Evolutionary conservation across 1,140 invertebrate species (phyloP), one percentile per base, ranked within the genome.

Genomic region (Gryllus bimaculatus): DNA sequence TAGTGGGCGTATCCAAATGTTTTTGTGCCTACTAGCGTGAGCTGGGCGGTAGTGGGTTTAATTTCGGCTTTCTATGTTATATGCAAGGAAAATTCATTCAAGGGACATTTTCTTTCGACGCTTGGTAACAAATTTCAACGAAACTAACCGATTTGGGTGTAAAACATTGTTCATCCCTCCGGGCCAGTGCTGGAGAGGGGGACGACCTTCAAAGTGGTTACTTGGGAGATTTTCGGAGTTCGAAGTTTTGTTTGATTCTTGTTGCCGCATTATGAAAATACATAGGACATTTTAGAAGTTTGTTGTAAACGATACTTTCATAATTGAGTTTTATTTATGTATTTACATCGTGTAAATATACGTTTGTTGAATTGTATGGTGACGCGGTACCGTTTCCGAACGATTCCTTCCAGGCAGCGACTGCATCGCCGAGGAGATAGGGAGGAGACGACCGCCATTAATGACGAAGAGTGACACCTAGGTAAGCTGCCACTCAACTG

Each of bases 401-500:
- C 48, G 21, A 8, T 7, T 20, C 78, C 78, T 78, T 21, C n/a
- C 7, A 66, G 54, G 20, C 66, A 47, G 7, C 48, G 73, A 21
- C 78, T 73, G 48, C 78, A 78, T 74, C 48, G 66, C 79, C 66
- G 79, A 78, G 73, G 79, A 78, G 73, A 74, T 73, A 75, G 79
- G 79, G 79, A 80, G 79, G 79, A 75, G 76, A 80, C 79, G 79
- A 66, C 79, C 79, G 79, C 79, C 79, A 80, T 80, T 80, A 80
- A 77, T 80, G 79, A 80, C 79, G 79, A 80, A 78, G 79, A 80
- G 79, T 80, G 79, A 80, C 79, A 80, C 79, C 79, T 80, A 78
- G 76, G 77, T 78, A 78, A 80, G 66, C 79, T 80, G 79, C 79
- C 79, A 80, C 47, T 80, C 79, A 80, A 80, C 79, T 79, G 79